Conservation (phyloP, 2,888 invertebrate genomes). For the Cryptocephalus primarius region DNA sequence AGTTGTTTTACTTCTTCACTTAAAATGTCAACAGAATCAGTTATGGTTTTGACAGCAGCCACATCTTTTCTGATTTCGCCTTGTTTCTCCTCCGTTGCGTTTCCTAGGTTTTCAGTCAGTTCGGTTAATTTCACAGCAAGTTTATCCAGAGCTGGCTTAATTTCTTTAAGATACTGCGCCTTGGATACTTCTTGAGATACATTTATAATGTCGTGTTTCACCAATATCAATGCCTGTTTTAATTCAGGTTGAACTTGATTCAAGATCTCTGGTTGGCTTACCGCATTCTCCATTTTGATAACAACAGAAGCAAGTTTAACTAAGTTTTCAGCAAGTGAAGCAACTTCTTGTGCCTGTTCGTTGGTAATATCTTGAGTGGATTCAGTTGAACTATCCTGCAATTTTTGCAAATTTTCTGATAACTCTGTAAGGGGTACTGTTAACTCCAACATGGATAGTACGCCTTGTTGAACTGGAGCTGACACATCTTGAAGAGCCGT, state of each 20-base stretch:
- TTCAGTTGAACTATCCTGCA: neutral
- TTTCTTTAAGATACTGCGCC: neutral
- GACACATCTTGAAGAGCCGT: neutral
- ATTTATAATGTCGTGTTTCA: neutral
- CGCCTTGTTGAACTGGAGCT: constrained; percentile 8
- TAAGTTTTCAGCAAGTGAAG: too few species aligned
- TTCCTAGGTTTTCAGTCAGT: neutral
- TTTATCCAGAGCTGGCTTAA: neutral
- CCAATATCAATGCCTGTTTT: constrained; percentile 5
- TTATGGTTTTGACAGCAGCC: constrained; percentile 1
- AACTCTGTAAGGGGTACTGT: constrained; percentile 8
- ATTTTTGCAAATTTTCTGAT: neutral
- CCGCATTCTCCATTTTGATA: constrained; percentile 7
- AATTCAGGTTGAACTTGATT: constrained; percentile 14
- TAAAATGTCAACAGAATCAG: constrained; percentile 4
- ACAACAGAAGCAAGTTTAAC: constrained; percentile 1
- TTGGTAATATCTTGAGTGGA: neutral
- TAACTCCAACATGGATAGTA: constrained; percentile 12
- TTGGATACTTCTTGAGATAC: neutral
- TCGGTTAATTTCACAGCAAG: neutral
- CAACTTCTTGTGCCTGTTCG: neutral
- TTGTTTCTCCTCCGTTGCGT: neutral
- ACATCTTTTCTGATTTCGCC: constrained; percentile 5
- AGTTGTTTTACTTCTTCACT: constrained; percentile 8
- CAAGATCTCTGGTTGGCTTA: constrained; percentile 10